A percentile compares a stretch with the other conserved stretches of the same genome.
These are phyloP conservation scores for Thunnus maccoyii DNA, from an alignment of 2,113 vertebrate genomes.

Conservation along the genomic window DNA sequence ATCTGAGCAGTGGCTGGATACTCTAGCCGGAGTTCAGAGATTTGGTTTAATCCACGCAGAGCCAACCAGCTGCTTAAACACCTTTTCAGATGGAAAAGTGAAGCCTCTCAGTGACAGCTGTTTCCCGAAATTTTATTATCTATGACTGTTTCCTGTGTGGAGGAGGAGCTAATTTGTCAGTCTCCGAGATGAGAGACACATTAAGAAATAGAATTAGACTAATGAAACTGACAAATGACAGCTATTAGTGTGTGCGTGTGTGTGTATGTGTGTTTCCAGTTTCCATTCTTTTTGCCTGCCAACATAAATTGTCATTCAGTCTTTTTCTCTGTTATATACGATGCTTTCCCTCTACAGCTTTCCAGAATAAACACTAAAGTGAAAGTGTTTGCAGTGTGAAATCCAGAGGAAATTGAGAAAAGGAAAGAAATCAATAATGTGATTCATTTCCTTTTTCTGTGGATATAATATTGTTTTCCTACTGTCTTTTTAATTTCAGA, in stretches of 20 bases:
- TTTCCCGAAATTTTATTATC: slow-evolving; percentile 53
- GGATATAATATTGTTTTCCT: background rate
- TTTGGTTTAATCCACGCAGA: slow-evolving; percentile 49
- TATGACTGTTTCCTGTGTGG: slow-evolving; percentile 29
- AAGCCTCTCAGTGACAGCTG: slow-evolving; percentile 39
- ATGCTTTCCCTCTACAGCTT: background rate
- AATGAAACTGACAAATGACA: slow-evolving; percentile 68
- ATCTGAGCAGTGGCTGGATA: slow-evolving; percentile 21
- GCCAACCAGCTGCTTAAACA: slow-evolving; percentile 50
- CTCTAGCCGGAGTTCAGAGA: slow-evolving; percentile 44
- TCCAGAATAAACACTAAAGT: slow-evolving; percentile 14
- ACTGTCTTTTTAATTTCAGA: background rate
- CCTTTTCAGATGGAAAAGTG: slow-evolving; percentile 38
- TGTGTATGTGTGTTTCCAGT: slow-evolving; percentile 18
- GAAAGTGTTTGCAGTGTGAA: background rate
- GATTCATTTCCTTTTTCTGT: slow-evolving; percentile 17
- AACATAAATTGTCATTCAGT: slow-evolving; percentile 16
- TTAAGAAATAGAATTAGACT: slow-evolving; percentile 67
- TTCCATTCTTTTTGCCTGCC: slow-evolving; percentile 32
- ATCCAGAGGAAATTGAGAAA: slow-evolving; percentile 4
- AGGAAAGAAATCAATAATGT: slow-evolving; percentile 15
- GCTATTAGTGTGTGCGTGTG: slow-evolving; percentile 48
- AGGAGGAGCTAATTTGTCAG: slow-evolving; percentile 53
- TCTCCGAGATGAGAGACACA: slow-evolving; percentile 52
- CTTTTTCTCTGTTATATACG: slow-evolving; percentile 3